Evolutionary conservation across 2,888 invertebrate genomes (phyloP).

Genomic region (Spatulosminthurus flaviceps): DNA sequence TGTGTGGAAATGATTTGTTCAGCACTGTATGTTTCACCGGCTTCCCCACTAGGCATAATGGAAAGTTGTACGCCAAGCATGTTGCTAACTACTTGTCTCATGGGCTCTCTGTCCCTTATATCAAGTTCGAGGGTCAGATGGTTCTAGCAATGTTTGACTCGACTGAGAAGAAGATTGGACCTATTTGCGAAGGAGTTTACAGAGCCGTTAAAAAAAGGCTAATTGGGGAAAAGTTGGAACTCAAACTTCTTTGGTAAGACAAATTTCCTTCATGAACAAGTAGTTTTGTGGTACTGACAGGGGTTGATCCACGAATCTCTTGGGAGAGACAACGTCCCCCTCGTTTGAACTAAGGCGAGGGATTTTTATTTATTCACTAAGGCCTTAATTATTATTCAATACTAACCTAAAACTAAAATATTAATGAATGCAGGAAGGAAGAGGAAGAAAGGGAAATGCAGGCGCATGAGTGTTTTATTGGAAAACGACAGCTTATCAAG

Average conservation of each 20-base stretch:
- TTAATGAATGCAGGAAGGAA: slow-evolving; percentile 69
- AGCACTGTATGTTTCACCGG: slow-evolving; percentile 75
- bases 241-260: slow-evolving; percentile 72
- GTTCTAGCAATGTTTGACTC: slow-evolving; percentile 57
- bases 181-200: slow-evolving; percentile 70
- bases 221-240: slow-evolving; percentile 69
- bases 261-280: not conserved
- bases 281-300: too few species aligned
- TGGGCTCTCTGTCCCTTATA: slow-evolving; percentile 53
- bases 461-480: slow-evolving; percentile 33
- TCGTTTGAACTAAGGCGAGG: too few species aligned
- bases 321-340: too few species aligned
- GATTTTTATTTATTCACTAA: not conserved
- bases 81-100: slow-evolving; percentile 49
- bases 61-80: slow-evolving; percentile 66
- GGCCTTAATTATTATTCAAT: slow-evolving; percentile 76
- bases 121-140: slow-evolving; percentile 59
- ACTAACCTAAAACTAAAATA: slow-evolving; percentile 87
- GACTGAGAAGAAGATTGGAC: slow-evolving; percentile 58
- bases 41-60: slow-evolving; percentile 73
- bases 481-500: slow-evolving; percentile 64
- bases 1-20: slow-evolving; percentile 80
- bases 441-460: slow-evolving; percentile 49
- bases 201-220: slow-evolving; percentile 77
- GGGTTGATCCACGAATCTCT: too few species aligned